A percentile compares a stretch with the other conserved stretches of the same genome.
These are phyloP conservation scores for Passer montanus DNA, from an alignment of 2,113 vertebrate genomes.

Conservation along the genomic window DNA sequence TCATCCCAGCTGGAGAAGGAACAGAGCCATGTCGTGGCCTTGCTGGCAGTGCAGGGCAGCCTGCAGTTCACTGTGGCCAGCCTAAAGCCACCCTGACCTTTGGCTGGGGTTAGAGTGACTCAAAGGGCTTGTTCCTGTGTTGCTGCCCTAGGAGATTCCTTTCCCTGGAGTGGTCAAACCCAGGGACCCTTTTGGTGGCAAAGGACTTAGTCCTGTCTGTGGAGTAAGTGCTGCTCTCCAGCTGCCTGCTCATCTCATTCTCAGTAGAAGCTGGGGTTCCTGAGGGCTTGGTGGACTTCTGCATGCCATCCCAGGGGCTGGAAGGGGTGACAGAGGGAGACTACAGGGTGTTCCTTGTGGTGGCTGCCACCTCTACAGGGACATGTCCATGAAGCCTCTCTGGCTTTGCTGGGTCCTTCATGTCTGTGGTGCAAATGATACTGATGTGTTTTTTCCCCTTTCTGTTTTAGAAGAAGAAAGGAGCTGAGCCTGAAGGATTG, in stretches of 20 bases:
- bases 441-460: neutral
- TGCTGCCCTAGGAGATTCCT: neutral
- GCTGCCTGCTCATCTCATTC: neutral
- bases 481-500: conserved; percentile 20
- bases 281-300: neutral
- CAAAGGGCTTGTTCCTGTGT: neutral
- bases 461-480: conserved; percentile 60
- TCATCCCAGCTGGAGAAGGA: neutral
- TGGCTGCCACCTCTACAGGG: neutral
- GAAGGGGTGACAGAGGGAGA: neutral
- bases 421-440: neutral
- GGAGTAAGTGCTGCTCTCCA: neutral
- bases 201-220: neutral
- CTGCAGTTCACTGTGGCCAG: neutral
- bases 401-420: neutral
- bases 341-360: neutral
- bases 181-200: neutral
- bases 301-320: neutral
- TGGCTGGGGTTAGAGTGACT: neutral
- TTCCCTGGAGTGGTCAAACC: neutral
- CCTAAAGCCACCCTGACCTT: neutral
- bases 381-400: neutral
- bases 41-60: neutral
- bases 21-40: neutral
- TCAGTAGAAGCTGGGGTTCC: neutral